These are phyloP conservation scores for Mormyrus iriodes DNA, from an alignment of 2,113 vertebrate species.

Conservation along the genomic window DNA sequence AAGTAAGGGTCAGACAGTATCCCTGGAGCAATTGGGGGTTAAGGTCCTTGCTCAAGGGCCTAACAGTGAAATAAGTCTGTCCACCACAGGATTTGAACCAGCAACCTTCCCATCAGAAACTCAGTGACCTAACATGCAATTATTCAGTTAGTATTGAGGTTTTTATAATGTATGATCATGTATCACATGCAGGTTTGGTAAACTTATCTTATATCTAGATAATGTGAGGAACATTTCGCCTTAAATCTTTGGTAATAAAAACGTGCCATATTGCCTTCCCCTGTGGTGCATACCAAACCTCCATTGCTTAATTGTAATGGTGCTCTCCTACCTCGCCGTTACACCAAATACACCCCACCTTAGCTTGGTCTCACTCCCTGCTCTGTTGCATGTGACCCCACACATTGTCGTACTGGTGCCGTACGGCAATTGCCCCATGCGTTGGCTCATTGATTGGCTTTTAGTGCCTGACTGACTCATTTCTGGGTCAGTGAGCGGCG, in stretches of 20 bases:
- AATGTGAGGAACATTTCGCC: background rate
- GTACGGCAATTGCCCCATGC: slow-evolving; percentile 40
- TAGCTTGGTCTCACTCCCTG: slow-evolving; percentile 32
- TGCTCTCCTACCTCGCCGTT: background rate
- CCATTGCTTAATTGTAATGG: background rate
- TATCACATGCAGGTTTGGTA: background rate
- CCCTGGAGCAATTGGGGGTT: background rate
- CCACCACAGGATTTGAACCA: background rate
- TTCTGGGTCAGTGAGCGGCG: slow-evolving; percentile 51
- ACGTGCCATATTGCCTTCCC: background rate
- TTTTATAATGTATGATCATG: background rate
- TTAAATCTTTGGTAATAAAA: background rate
- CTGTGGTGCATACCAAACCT: background rate
- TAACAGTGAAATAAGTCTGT: background rate
- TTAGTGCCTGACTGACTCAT: slow-evolving; percentile 55
- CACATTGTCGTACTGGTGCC: slow-evolving; percentile 20
- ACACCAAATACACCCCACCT: slow-evolving; percentile 30
- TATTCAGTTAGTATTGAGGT: background rate
- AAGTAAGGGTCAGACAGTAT: background rate
- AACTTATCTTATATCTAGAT: background rate
- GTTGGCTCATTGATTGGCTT: slow-evolving; percentile 47
- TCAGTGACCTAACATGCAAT: background rate
- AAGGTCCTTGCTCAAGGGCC: background rate
- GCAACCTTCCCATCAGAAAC: background rate
- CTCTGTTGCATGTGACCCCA: slow-evolving; percentile 30